Evolutionary conservation across 2,888 invertebrate genomes (phyloP).

Genomic region (Erebia palarica): DNA sequence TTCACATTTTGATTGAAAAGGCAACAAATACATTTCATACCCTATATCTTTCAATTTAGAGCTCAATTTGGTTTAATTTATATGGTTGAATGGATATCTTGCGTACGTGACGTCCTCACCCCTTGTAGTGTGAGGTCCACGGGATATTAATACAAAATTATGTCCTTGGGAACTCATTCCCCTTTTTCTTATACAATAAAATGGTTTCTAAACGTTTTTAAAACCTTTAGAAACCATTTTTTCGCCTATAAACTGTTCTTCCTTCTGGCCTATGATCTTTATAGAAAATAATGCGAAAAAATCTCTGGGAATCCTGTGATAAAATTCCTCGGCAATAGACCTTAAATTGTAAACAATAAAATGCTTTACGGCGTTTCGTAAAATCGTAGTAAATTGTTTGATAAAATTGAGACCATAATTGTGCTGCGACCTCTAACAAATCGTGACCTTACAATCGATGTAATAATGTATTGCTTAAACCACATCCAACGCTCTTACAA

Average conservation of each 20-base stretch:
- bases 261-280: conserved; percentile 32
- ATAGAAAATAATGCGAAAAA: conserved; percentile 23
- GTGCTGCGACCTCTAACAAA: conserved; percentile 21
- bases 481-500: neutral
- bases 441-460: conserved; percentile 13
- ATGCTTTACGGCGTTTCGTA: conserved; percentile 14
- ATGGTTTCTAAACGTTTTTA: conserved; percentile 56
- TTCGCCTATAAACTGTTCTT: conserved; percentile 52
- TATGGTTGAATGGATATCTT: conserved; percentile 18
- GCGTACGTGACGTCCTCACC: conserved; percentile 60
- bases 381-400: conserved; percentile 18
- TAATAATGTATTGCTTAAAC: conserved; percentile 6
- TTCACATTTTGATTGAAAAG: conserved; percentile 48
- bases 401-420: conserved; percentile 17
- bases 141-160: conserved; percentile 62
- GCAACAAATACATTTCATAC: conserved; percentile 17
- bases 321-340: conserved; percentile 8
- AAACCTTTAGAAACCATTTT: conserved; percentile 57
- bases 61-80: conserved; percentile 33
- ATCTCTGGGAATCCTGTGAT: conserved; percentile 20
- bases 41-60: conserved; percentile 30
- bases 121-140: conserved; percentile 48
- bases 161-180: conserved; percentile 68
- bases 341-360: conserved; percentile 9
- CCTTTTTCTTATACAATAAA: conserved; percentile 59